phyloP scores from a whole-genome alignment of 1,140 invertebrate genomes.

The Drosophila watanabei region DNA sequence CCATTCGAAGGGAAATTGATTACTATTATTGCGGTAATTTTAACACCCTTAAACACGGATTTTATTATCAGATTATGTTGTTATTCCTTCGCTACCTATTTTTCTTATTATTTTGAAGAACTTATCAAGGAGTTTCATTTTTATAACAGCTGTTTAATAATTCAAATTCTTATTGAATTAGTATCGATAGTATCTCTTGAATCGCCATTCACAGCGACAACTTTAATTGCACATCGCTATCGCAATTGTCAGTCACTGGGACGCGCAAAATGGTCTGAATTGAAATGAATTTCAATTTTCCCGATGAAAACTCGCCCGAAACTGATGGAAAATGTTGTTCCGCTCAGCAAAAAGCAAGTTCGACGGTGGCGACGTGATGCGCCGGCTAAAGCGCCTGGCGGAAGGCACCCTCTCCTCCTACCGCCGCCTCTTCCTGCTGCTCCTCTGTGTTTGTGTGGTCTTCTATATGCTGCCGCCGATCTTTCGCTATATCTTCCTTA shows the following conservation, averaged over 20 bases:
- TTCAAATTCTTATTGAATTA: too few relatives aligned
- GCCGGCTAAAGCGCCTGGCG: slow-evolving; percentile 87
- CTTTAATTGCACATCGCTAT: background rate
- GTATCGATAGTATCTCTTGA: background rate
- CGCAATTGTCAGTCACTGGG: slow-evolving; percentile 16
- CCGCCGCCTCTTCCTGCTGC: slow-evolving; percentile 88
- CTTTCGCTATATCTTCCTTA: slow-evolving; percentile 88
- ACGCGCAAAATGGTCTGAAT: slow-evolving; percentile 31
- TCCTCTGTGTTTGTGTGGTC: slow-evolving; percentile 88
- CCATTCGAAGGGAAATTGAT: background rate
- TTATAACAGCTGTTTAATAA: too few relatives aligned
- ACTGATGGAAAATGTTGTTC: slow-evolving; percentile 72
- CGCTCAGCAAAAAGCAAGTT: slow-evolving; percentile 85
- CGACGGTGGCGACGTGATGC: slow-evolving; percentile 86
- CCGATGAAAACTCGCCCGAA: slow-evolving; percentile 49
- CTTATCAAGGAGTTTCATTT: too few relatives aligned
- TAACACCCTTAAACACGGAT: too few relatives aligned
- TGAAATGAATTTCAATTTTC: slow-evolving; percentile 52
- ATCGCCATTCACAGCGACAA: background rate
- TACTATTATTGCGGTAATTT: background rate
- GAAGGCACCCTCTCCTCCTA: slow-evolving; percentile 89
- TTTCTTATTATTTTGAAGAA: too few relatives aligned
- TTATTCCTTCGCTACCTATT: too few relatives aligned
- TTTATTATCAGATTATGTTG: too few relatives aligned
- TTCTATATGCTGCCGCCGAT: slow-evolving; percentile 89